These are phyloP conservation scores for Trachymyrmex cornetzi DNA, from an alignment of 1,140 invertebrate genomes.

Conservation along the genomic window DNA sequence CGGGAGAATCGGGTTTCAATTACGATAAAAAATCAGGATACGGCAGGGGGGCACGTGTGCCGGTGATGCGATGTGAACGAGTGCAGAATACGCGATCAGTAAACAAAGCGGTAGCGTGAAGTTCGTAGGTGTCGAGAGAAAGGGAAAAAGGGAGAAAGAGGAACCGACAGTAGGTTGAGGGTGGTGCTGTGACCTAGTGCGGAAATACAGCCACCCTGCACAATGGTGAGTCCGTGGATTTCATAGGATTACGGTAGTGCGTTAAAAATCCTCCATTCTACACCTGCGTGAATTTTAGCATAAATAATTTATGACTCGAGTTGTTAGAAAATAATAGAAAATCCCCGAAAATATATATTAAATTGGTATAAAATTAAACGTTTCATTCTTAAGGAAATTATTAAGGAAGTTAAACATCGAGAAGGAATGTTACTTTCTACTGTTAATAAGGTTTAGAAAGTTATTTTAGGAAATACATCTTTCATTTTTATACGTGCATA, in stretches of 20 bases:
- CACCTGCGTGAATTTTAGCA: neutral
- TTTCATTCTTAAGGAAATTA: neutral
- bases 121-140: constrained; percentile 19
- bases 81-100: constrained; percentile 72
- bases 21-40: constrained; percentile 3
- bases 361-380: neutral
- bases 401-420: neutral
- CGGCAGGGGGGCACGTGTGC: constrained; percentile 71
- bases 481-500: neutral
- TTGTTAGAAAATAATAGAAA: neutral
- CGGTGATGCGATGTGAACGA: constrained; percentile 80
- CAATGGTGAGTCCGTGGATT: constrained; percentile 67
- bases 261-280: constrained; percentile 7
- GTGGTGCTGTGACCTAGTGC: constrained; percentile 43
- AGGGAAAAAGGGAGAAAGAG: constrained; percentile 24
- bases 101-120: constrained; percentile 54
- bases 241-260: neutral
- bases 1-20: constrained; percentile 18
- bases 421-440: constrained; percentile 35
- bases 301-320: constrained; percentile 9
- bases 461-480: neutral
- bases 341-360: neutral
- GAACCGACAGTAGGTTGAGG: constrained; percentile 40
- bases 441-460: constrained; percentile 26
- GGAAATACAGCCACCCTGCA: constrained; percentile 56